Evolutionary conservation across 2,113 vertebrate genomes (phyloP), one percentile per base, ranked within the genome.

Genomic region (Erythrolamprus reginae): DNA sequence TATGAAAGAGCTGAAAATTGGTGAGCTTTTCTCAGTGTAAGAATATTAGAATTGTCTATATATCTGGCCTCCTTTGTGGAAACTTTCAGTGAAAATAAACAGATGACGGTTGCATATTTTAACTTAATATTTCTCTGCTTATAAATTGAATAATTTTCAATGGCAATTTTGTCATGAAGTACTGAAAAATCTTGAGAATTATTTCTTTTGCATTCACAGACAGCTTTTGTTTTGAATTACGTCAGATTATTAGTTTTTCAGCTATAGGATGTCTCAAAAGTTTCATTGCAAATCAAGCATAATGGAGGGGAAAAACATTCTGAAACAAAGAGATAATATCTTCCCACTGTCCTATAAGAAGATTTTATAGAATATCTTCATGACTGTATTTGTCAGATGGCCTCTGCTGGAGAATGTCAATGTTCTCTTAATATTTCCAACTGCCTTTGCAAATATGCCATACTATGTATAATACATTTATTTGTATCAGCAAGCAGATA

Each of bases 131-230:
- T 90, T 26, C 51, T 2, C 23, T 85, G 42, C 47, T 86, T 48
- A 86, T 48, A 90, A 90, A 58, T 38, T 65, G 56, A 83, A 90
- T 33, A 70, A 23, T 70, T 52, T n/a, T 51, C 26, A 90, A 65
- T 10, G 56, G 47, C n/a, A 90, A 86, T 90, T 90, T 70, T 90
- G 47, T 19, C 65, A 52, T 86, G 24, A 90, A 90, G 26, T 56
- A 86, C 47, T 85, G 83, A 23, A 50, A 84, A 65, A 51, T 56
- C 82, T 65, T 85, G 47, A 50, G n/a, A 86, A 85, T 51, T 65
- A 4, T 61, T 23, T 50, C 50, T 65, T n/a, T 77, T 55, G 28
- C 21, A 51, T 90, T 85, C 23, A 70, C 13, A 50, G 82, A 82
- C 3, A 89, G 50, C 23, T 47, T 42, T 33, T 89, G 84, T 45